Evolutionary conservation across 2,797 vertebrate genomes (phyloP).

Genomic region (Lindbergichthys nudifrons): DNA sequence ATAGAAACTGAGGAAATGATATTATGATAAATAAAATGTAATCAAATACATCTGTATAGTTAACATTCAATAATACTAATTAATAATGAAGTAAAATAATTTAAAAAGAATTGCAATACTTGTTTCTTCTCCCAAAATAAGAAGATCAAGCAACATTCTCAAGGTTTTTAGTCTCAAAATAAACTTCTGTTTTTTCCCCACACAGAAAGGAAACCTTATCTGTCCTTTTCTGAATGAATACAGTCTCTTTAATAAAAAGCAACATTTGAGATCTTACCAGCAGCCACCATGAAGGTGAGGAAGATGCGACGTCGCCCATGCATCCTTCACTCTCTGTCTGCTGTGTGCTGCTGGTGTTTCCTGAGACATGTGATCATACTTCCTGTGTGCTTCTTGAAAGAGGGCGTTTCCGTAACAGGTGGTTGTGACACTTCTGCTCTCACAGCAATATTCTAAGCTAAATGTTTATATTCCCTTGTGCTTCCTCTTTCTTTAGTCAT

Average conservation of each 20-base stretch:
- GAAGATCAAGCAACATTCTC: not conserved
- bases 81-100: not conserved
- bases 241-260: not conserved
- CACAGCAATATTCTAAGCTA: not conserved
- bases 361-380: not conserved
- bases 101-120: not conserved
- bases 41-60: not conserved
- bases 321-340: conserved; percentile 48
- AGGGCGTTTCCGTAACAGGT: conserved; percentile 55
- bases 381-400: conserved; percentile 28
- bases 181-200: not conserved
- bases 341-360: not conserved
- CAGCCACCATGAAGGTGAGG: conserved; percentile 47
- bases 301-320: not conserved
- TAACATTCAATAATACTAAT: not conserved
- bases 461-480: fast-evolving
- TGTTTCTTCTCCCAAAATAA: not conserved
- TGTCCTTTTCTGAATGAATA: not conserved
- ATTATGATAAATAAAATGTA: not conserved
- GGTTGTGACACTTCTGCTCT: conserved; percentile 43
- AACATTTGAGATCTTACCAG: conserved; percentile 54
- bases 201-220: fast-evolving
- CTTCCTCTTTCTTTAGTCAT: not conserved
- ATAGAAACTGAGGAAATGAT: not conserved
- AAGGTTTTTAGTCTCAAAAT: not conserved